Base-by-base conservation (phyloP, 2,113 vertebrate species). In the Apistogramma diplotaenia region DNA sequence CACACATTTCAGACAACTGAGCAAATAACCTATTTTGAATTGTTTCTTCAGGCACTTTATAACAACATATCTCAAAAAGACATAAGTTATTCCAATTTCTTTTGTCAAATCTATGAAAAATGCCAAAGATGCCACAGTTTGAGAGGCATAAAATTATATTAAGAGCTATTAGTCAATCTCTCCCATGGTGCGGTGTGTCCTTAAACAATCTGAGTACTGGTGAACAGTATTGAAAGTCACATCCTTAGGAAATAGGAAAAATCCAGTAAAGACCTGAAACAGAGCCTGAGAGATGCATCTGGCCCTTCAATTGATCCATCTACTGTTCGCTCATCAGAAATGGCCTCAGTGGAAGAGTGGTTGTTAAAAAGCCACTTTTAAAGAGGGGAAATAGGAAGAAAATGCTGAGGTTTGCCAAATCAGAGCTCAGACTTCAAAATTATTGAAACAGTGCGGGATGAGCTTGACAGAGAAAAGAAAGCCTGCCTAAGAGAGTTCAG, bases 391-490 rank as follows among this genome's bases (percentile, higher is more conserved):
- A 43, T 25, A 37, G 35, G 60, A 25, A 43, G 8, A 43, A 65
- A 43, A 43, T 35, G 21, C 60, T 43, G 21, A 25, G 3, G 1
- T 65, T 16, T 65, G 21, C 35, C 35, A 65, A 65, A 65, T 43
- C 4, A 43, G 12, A 43, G 40, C 12, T 13, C 40, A 43, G 40
- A 43, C 40, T 43, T 43, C 40, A 43, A 13, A 6, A 43, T 23
- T 0, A 9, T 25, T 23, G n/a, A 62, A 62, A n/a, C 35, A 62
- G 37, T 0, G 12, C 40, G 23, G 21, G 35, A 40, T 25, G 1
- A 33, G 31, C 31, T 33, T 33, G 31, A 43, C 40, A 65, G 40
- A 65, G 35, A 43, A 8, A 65, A 43, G 35, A 43, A 65, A 62
- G n/a, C n/a, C 15, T 2, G 18, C 0, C 18, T 19, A 59, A 18